phyloP scores from a whole-genome alignment of 2,797 vertebrate genomes.

The Molossus molossus region DNA sequence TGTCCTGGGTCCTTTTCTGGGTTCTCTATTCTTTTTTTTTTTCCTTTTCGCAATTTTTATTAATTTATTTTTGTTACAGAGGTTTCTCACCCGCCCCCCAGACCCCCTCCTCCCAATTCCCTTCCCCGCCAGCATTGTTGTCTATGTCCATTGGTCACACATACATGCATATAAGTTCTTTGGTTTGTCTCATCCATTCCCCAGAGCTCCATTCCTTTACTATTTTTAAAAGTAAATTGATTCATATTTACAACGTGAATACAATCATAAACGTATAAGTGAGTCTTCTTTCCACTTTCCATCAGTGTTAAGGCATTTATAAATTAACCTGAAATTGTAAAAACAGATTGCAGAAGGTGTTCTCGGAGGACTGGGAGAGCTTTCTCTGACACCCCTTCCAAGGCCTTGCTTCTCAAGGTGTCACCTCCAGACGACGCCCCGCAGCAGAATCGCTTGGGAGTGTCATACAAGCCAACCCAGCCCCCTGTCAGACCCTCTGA shows the following conservation, averaged over 20 bases:
- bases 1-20: no score
- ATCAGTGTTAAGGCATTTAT: conserved; percentile 61
- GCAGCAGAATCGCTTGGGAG: background rate
- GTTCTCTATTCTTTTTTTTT: no score
- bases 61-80: no score
- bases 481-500: background rate
- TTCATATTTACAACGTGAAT: conserved; percentile 6
- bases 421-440: rapidly evolving
- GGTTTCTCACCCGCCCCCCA: no score
- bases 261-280: conserved; percentile 19
- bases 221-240: background rate
- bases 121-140: no score
- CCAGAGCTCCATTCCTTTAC: background rate
- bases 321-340: conserved; percentile 70
- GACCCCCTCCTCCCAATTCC: no score
- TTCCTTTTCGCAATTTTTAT: no score
- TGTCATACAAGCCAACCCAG: background rate
- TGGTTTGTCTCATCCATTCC: no score
- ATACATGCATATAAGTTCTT: no score
- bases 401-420: background rate
- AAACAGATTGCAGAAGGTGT: conserved; percentile 66
- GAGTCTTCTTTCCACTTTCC: background rate
- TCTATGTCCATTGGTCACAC: no score
- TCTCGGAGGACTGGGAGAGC: background rate
- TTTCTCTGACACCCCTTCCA: background rate